phyloP scores from a whole-genome alignment of 2,888 invertebrate genomes.

The Leptarthrus brevirostris region DNA sequence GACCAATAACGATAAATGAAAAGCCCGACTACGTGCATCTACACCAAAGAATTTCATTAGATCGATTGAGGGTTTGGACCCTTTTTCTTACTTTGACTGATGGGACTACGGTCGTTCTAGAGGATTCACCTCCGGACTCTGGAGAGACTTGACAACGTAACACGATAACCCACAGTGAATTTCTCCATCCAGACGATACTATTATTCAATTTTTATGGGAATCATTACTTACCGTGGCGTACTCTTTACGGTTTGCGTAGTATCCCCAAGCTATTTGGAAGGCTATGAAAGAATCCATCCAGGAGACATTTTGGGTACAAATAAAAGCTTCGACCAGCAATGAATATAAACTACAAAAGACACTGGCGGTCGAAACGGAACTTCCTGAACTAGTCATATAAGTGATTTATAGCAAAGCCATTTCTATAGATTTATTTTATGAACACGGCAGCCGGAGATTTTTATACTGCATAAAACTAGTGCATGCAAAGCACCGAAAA shows the following conservation, averaged over 20 bases:
- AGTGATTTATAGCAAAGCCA: no score
- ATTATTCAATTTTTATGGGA: constrained; percentile 39
- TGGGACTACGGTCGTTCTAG: constrained; percentile 21
- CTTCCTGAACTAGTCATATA: no score
- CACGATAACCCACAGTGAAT: neutral
- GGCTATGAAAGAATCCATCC: neutral
- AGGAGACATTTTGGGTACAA: neutral
- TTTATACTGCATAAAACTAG: no score
- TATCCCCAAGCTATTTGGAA: neutral
- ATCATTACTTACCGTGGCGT: constrained; percentile 25
- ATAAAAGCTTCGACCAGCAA: neutral
- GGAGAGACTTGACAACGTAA: neutral
- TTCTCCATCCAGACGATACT: constrained; percentile 2
- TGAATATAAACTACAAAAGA: neutral
- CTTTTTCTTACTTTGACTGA: constrained; percentile 29
- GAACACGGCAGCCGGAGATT: no score
- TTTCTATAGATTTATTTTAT: no score
- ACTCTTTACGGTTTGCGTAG: neutral
- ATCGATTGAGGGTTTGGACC: constrained; percentile 29
- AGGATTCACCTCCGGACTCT: neutral
- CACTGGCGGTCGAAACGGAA: neutral
- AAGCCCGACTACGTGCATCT: neutral
- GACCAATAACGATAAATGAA: neutral
- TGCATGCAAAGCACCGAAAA: no score
- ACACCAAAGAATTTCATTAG: constrained; percentile 26